Percentiles rank a stretch among this genome's conserved stretches.
phyloP scores from a whole-genome alignment of 2,797 vertebrate species.

The Rhinella marina region DNA sequence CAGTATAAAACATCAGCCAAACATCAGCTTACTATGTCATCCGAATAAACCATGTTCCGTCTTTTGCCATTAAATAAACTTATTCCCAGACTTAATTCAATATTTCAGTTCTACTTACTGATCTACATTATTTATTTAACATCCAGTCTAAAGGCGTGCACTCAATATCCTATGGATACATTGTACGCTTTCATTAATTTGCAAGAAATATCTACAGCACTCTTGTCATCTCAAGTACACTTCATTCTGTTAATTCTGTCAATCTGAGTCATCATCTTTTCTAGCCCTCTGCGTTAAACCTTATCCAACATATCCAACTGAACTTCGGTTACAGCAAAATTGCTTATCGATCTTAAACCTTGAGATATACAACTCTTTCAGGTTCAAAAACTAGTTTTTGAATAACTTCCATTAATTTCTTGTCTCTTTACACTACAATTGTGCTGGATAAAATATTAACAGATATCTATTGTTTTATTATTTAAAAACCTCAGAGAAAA shows the following conservation, averaged over 20 bases:
- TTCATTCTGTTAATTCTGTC: constrained; percentile 15
- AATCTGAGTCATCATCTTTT: constrained; percentile 17
- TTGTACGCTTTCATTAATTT: not conserved
- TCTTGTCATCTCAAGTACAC: not conserved
- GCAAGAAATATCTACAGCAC: not conserved
- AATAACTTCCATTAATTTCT: not conserved
- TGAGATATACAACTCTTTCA: not conserved
- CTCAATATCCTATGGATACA: not conserved
- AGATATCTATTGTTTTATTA: not conserved
- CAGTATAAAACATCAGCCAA: too few species aligned
- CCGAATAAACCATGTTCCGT: not conserved
- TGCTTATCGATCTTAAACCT: constrained; percentile 10
- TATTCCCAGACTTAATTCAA: not conserved
- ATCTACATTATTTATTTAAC: not conserved
- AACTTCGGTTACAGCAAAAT: constrained; percentile 24
- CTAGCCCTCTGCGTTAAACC: not conserved
- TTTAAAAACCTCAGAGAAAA: not conserved
- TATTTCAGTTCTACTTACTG: not conserved
- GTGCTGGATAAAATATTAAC: not conserved
- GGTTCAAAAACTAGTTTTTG: constrained; percentile 2
- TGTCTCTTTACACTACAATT: not conserved
- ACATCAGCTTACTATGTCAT: not conserved
- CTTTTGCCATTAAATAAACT: not conserved
- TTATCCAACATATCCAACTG: not conserved
- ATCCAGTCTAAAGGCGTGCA: not conserved